Percentiles rank a stretch among this genome's conserved stretches.
phyloP scores from a whole-genome alignment of 2,888 invertebrate genomes.

The Zhuqinia jingwanae region DNA sequence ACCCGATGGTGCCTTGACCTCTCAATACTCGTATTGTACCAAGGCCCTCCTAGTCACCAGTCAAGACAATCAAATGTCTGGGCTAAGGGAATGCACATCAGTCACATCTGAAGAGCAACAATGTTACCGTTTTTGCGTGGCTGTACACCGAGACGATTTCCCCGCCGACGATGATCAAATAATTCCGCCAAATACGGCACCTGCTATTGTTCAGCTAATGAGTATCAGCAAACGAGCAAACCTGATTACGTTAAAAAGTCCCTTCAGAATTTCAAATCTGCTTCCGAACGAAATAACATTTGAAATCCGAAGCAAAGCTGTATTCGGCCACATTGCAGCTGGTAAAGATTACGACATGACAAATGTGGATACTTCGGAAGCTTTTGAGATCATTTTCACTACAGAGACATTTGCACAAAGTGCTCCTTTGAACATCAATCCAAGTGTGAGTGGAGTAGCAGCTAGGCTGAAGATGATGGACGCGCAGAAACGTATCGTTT shows the following conservation, averaged over 20 bases:
- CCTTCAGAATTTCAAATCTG: slow-evolving; percentile 91
- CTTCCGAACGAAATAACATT: slow-evolving; percentile 91
- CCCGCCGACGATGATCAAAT: slow-evolving; percentile 84
- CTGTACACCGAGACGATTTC: slow-evolving; percentile 90
- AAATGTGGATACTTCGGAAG: slow-evolving; percentile 85
- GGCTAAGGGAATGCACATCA: slow-evolving; percentile 72
- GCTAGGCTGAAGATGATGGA: slow-evolving; percentile 89
- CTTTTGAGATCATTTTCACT: slow-evolving; percentile 88
- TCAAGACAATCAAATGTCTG: slow-evolving; percentile 70
- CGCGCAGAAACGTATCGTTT: slow-evolving; percentile 86
- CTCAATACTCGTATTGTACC: slow-evolving; percentile 75
- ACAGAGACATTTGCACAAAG: slow-evolving; percentile 92
- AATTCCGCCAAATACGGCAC: slow-evolving; percentile 67
- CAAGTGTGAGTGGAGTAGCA: slow-evolving; percentile 83
- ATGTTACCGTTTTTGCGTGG: slow-evolving; percentile 87
- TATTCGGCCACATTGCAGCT: slow-evolving; percentile 81
- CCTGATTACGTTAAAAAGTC: slow-evolving; percentile 91
- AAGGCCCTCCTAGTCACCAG: slow-evolving; percentile 74
- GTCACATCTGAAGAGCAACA: slow-evolving; percentile 73
- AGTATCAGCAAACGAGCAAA: slow-evolving; percentile 88
- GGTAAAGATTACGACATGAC: slow-evolving; percentile 81
- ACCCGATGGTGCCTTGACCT: slow-evolving; percentile 60
- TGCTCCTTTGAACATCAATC: slow-evolving; percentile 84
- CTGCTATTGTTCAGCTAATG: slow-evolving; percentile 72
- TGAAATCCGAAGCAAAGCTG: slow-evolving; percentile 80